A percentile compares a stretch with the other conserved stretches of the same genome.
phyloP scores from a whole-genome alignment of 1,140 invertebrate genomes.

The Hydropsyche tenuis region DNA sequence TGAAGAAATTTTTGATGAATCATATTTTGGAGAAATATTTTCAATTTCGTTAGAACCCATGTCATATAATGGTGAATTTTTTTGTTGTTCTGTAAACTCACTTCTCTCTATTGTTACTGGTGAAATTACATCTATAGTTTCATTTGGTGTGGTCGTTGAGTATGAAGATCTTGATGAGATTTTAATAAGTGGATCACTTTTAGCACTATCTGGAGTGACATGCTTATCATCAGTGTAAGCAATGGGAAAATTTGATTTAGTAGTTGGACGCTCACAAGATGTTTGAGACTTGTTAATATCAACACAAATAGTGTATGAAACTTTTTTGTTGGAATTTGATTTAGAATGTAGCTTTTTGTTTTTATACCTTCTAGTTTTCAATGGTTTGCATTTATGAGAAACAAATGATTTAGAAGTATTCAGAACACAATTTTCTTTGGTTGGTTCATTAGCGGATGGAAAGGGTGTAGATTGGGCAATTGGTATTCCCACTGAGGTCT shows the following conservation, averaged over 20 bases:
- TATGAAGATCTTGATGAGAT: too few species aligned
- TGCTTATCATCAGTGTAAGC: too few species aligned
- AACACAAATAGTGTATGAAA: neutral
- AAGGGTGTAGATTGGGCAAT: slow-evolving; percentile 59
- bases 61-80: neutral
- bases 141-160: too few species aligned
- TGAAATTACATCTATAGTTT: too few species aligned
- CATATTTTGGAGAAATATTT: neutral
- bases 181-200: too few species aligned
- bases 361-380: neutral
- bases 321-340: neutral
- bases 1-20: neutral
- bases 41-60: neutral
- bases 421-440: neutral
- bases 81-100: neutral
- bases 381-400: too few species aligned
- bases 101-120: too few species aligned
- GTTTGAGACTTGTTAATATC: slow-evolving; percentile 55
- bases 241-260: too few species aligned
- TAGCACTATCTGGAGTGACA: too few species aligned
- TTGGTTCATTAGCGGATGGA: neutral
- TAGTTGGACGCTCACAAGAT: too few species aligned
- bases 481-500: slow-evolving; percentile 53
- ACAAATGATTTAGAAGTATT: neutral
- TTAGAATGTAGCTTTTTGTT: neutral